phyloP scores from a whole-genome alignment of 1,140 invertebrate genomes.

The Steinernema khuongi region DNA sequence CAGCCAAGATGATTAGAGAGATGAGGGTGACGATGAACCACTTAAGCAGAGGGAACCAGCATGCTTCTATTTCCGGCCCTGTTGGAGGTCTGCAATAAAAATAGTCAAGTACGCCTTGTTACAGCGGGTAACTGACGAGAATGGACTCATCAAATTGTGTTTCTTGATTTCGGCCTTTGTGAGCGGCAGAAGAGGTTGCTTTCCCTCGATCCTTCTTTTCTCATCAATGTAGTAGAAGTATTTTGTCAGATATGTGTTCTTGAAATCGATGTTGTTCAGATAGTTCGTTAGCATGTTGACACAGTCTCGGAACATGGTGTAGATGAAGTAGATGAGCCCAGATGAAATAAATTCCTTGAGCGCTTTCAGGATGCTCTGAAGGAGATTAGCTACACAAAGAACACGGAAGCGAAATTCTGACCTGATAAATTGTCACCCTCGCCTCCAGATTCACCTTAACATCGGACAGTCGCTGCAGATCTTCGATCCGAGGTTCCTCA shows the following conservation, averaged over 20 bases:
- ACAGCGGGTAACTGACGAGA: background rate
- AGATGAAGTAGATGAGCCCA: background rate
- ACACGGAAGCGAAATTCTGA: too few species aligned
- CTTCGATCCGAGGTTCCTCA: too few species aligned
- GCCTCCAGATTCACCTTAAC: too few species aligned
- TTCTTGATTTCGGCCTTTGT: background rate
- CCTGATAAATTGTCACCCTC: too few species aligned
- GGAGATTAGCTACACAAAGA: too few species aligned
- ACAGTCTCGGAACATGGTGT: background rate
- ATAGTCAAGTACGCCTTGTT: background rate
- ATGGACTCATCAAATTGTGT: background rate
- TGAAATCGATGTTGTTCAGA: background rate
- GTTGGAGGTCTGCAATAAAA: background rate
- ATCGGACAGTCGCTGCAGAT: too few species aligned
- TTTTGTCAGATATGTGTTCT: background rate
- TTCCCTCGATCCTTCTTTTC: background rate
- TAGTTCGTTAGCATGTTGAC: background rate
- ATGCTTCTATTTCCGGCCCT: background rate
- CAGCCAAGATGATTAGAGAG: background rate
- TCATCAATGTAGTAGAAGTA: slow-evolving; percentile 11
- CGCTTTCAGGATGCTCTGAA: background rate
- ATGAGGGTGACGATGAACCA: background rate
- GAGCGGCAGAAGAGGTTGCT: background rate
- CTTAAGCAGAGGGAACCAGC: background rate
- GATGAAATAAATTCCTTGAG: background rate